Base-by-base conservation (phyloP, 2,888 invertebrate genomes). In the Seira ritae region DNA sequence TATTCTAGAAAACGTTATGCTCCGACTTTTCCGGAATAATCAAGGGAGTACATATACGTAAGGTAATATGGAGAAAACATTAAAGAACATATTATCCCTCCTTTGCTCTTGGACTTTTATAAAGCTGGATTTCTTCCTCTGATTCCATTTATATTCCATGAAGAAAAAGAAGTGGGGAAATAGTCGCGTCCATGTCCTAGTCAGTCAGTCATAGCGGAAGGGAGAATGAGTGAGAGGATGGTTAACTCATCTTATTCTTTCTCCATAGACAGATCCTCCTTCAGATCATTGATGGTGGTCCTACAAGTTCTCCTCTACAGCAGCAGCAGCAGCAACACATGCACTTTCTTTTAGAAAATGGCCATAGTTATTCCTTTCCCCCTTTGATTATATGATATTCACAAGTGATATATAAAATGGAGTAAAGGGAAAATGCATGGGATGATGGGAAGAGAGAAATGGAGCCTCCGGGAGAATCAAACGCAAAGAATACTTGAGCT, bases 381-480 rank as follows among this genome's bases (percentile, higher is more conserved):
- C 75, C 46, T 75, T 66, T 75, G 46, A 75, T 75, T 67, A 75
- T 67, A 75, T 67, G 20, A 67, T 8, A n/a, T 3, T 6, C 24
- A n/a, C n/a, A n/a, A 20, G 15, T 23, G 46, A 50, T 31, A 20
- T 42, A 70, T 70, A 23, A 55, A 23, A 23, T 3, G 23, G 10
- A 6, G 22, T 46, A 19, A n/a, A 17, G 31, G 15, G 24, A 37
- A 17, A 46, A 37, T 70, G 15, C 70, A 3, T 3, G 19, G 46
- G 70, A 31, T 31, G 55, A 55, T 12, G 55, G 42, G n/a, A 24
- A 71, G 42, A 70, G 20, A 42, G 65, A 66, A 75, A 17, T 65
- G 65, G 24, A 75, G 75, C 75, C 75, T 75, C 50, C 17, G 75
- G 75, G 75, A 75, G 73, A 65, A 73, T 31, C 2, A 31, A 31